phyloP scores from a whole-genome alignment of 2,888 invertebrate species.

The Athripsodes cinereus region DNA sequence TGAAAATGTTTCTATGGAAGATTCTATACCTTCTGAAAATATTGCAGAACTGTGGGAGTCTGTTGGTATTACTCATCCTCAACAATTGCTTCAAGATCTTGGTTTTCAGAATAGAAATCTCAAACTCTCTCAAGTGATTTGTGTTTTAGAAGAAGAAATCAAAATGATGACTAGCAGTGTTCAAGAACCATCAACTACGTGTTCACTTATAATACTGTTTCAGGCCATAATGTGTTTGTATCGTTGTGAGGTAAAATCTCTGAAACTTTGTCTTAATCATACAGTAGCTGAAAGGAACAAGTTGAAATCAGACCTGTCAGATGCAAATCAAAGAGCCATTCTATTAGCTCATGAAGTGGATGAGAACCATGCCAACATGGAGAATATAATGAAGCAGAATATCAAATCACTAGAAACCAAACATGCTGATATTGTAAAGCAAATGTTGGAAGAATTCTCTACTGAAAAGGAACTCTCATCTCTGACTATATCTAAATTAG shows the following conservation, averaged over 20 bases:
- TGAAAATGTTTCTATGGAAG: background rate
- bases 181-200: slow-evolving; percentile 37
- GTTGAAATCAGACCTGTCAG: slow-evolving; percentile 68
- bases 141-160: slow-evolving; percentile 63
- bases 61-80: slow-evolving; percentile 60
- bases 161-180: slow-evolving; percentile 11
- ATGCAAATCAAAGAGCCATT: slow-evolving; percentile 76
- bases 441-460: slow-evolving; percentile 61
- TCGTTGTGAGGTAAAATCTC: slow-evolving; percentile 57
- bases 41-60: slow-evolving; percentile 69
- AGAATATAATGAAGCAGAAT: slow-evolving; percentile 66
- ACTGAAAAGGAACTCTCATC: slow-evolving; percentile 70
- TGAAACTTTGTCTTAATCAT: slow-evolving; percentile 58
- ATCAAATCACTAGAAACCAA: slow-evolving; percentile 67
- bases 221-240: slow-evolving; percentile 62
- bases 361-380: slow-evolving; percentile 79
- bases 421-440: slow-evolving; percentile 69
- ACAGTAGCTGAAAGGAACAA: slow-evolving; percentile 74
- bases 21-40: slow-evolving; percentile 25
- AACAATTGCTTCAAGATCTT: slow-evolving; percentile 58
- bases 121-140: slow-evolving; percentile 56
- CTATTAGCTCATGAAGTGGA: slow-evolving; percentile 86
- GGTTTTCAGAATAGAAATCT: slow-evolving; percentile 58
- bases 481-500: slow-evolving; percentile 53
- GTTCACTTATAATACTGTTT: slow-evolving; percentile 40